These are phyloP conservation scores for Erpornis zantholeuca DNA, from an alignment of 2,113 vertebrate species.

Conservation along the genomic window DNA sequence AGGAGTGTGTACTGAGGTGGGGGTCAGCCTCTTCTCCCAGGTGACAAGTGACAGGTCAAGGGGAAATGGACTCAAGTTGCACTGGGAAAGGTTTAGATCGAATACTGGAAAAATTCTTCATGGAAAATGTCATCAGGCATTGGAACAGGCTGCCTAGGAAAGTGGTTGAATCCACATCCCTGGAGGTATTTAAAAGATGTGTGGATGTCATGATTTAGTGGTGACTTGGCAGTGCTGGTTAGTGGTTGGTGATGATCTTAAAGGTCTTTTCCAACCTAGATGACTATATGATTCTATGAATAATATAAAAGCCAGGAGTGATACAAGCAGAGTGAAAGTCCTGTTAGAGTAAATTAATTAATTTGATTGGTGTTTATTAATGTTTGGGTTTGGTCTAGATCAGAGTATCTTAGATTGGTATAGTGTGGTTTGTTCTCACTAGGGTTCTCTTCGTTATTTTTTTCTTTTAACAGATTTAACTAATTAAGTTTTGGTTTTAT, in stretches of 20 bases:
- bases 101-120: neutral
- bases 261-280: neutral
- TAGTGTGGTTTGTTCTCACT: neutral
- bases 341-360: neutral
- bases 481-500: neutral
- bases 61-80: neutral
- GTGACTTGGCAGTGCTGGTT: neutral
- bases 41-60: neutral
- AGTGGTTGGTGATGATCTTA: neutral
- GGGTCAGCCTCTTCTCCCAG: fast-evolving
- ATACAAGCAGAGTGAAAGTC: neutral
- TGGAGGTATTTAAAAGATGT: neutral
- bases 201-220: neutral
- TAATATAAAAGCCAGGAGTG: neutral
- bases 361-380: neutral
- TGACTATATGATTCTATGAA: neutral
- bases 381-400: neutral
- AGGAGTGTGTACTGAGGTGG: neutral
- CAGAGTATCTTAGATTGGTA: neutral
- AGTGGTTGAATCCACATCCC: neutral
- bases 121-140: neutral
- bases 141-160: neutral
- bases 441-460: neutral
- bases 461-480: neutral
- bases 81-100: neutral